A percentile compares a stretch with the other conserved stretches of the same genome.
Evolutionary conservation across 2,888 invertebrate genomes (phyloP).

Genomic region (Agriopis marginaria): DNA sequence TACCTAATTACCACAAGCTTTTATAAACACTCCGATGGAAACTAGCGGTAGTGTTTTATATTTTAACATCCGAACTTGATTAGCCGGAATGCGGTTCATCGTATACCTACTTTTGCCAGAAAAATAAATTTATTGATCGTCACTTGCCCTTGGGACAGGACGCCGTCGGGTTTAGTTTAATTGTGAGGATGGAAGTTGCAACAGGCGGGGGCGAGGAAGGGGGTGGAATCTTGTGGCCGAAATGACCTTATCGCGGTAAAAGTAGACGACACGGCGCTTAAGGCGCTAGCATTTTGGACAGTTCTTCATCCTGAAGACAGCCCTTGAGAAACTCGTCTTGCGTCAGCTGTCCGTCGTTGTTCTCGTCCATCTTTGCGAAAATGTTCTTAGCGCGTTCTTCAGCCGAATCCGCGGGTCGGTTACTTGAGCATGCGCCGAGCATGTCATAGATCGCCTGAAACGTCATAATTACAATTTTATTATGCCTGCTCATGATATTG

Average conservation of each 20-base stretch:
- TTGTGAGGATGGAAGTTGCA: conserved; percentile 38
- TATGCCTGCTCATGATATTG: background rate
- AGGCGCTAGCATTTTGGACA: conserved; percentile 97
- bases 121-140: conserved; percentile 40
- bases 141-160: conserved; percentile 42
- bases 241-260: conserved; percentile 11
- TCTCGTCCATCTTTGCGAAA: conserved; percentile 99
- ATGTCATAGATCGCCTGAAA: conserved; percentile 99
- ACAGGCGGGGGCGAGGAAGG: conserved; percentile 42
- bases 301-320: conserved; percentile 98
- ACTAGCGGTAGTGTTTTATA: conserved; percentile 34
- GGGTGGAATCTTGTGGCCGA: conserved; percentile 35
- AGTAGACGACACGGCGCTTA: conserved; percentile 79
- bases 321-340: conserved; percentile 99
- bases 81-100: conserved; percentile 39
- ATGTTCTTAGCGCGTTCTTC: conserved; percentile 99
- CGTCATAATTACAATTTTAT: conserved; percentile 3
- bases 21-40: conserved; percentile 40
- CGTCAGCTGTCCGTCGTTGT: conserved; percentile 99
- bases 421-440: conserved; percentile 98
- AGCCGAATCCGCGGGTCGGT: conserved; percentile 97
- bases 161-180: conserved; percentile 67
- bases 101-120: conserved; percentile 40
- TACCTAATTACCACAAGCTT: conserved; percentile 49
- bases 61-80: conserved; percentile 35